Evolutionary conservation across 2,888 invertebrate species (phyloP), one percentile per base, ranked within the genome.

Genomic region (Cyclophora punctaria): DNA sequence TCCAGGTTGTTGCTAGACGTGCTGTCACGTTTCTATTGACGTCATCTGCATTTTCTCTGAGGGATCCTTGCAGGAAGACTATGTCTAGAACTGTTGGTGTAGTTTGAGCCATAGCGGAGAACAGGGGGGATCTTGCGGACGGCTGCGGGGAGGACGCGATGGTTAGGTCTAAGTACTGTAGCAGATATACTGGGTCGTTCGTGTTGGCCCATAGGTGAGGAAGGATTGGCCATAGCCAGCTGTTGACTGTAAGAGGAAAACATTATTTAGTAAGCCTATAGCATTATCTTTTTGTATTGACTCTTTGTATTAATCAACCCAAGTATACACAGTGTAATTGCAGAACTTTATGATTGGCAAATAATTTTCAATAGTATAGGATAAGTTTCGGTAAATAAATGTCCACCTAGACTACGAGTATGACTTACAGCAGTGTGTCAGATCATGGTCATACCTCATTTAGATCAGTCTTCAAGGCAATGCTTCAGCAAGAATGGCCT

Each of bases 51-150:
- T 92, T 90, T 47, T 89, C 83, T 35, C 93, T 79, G 35, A 94
- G 74, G 20, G 92, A 92, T 4, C 91, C 92, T 3, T 91, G 80
- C 3, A 90, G 80, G 55, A 91, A 83, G 5, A 93, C 73, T 33
- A 94, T 90, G 62, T 93, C 92, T 40, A 90, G 75, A 0, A 92
- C 85, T 43, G 90, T 91, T 0, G 94, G 93, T 0, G 94, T 94
- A 46, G 93, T 84, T 76, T 94, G 93, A 0, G 93, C 93, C 94
- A 94, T 94, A 5, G 93, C 91, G 0, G 94, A 92, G 77, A 89
- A 89, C 61, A 91, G 69, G 0, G 90, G 90, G 5, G 88, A 85
- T 2, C 85, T 80, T 20, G 82, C 79, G 50, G 79, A 61, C 0
- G 81, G 73, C 45, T 67, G 81, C 34, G 83, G 85, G 45, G 89